phyloP scores from a whole-genome alignment of 2,113 vertebrate species.

The Holacanthus passer region DNA sequence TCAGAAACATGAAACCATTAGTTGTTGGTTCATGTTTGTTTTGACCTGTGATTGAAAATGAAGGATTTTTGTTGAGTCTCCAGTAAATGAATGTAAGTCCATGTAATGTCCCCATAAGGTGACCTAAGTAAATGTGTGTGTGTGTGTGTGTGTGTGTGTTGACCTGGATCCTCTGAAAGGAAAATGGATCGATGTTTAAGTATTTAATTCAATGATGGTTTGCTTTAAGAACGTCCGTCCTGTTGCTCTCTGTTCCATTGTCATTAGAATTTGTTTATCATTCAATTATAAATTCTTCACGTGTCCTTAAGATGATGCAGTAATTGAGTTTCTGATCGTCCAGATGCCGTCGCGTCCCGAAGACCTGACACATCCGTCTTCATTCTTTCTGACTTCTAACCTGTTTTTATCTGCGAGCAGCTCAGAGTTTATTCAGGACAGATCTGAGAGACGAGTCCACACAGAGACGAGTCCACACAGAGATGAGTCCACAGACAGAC shows the following conservation, averaged over 20 bases:
- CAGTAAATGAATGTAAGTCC: too few species aligned
- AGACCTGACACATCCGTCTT: slow-evolving; percentile 33
- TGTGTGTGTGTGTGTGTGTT: background rate
- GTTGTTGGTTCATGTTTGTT: too few species aligned
- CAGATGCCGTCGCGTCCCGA: slow-evolving; percentile 43
- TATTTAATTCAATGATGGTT: slow-evolving; percentile 73
- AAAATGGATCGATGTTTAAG: slow-evolving; percentile 36
- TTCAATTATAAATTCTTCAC: slow-evolving; percentile 67
- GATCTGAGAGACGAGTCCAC: too few species aligned
- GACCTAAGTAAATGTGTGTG: background rate
- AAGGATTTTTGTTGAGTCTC: too few species aligned
- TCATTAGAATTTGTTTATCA: slow-evolving; percentile 70
- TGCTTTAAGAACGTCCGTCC: slow-evolving; percentile 51
- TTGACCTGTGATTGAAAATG: too few species aligned
- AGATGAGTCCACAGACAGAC: too few species aligned
- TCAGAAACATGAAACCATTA: too few species aligned
- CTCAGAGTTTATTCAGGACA: background rate
- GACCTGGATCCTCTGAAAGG: background rate
- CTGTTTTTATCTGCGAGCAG: background rate
- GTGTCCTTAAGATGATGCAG: slow-evolving; percentile 32
- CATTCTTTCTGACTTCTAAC: slow-evolving; percentile 20
- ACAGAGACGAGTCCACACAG: too few species aligned
- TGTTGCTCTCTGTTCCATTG: slow-evolving; percentile 46
- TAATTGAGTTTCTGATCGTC: slow-evolving; percentile 63
- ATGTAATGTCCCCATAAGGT: too few species aligned